Percentiles rank a stretch among this genome's conserved stretches.
phyloP scores from a whole-genome alignment of 2,888 invertebrate species.

The Acrocyrtus sp. region DNA sequence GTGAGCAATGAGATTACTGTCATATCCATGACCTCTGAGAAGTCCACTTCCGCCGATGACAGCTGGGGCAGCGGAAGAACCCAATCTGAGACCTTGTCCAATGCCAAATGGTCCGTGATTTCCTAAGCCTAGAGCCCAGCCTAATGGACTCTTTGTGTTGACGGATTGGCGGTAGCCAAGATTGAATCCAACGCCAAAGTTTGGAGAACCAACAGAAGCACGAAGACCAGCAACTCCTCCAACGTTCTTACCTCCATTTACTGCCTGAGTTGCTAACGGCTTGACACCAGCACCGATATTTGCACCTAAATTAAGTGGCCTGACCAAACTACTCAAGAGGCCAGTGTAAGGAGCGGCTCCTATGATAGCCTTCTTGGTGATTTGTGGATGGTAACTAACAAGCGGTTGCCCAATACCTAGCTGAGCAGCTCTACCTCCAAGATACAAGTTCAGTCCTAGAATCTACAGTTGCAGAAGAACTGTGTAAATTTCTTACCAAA shows the following conservation, averaged over 20 bases:
- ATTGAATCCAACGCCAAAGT: constrained; percentile 26
- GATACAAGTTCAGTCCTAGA: constrained; percentile 30
- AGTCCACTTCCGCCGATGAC: constrained; percentile 2
- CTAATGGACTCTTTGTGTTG: constrained; percentile 27
- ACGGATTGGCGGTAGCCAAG: constrained; percentile 22
- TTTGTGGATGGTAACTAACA: not conserved
- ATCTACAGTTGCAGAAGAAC: constrained; percentile 8
- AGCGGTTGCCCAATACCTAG: not conserved
- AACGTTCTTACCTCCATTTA: constrained; percentile 15
- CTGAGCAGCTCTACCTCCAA: constrained; percentile 26
- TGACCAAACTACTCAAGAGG: not conserved
- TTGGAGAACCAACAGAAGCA: constrained; percentile 15
- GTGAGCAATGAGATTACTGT: constrained; percentile 1
- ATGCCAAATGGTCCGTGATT: not conserved
- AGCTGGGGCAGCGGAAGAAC: not conserved
- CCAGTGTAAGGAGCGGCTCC: not conserved
- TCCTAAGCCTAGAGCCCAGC: not conserved
- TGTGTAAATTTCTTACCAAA: not conserved
- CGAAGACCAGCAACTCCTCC: constrained; percentile 19
- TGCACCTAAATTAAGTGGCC: constrained; percentile 9
- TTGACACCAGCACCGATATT: constrained; percentile 6
- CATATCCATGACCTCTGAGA: constrained; percentile 23
- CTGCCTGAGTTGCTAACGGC: not conserved
- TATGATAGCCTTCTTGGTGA: constrained; percentile 4
- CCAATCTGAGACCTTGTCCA: not conserved